Conservation (phyloP, 2,888 invertebrate genomes). For the Hymenopus coronatus region DNA sequence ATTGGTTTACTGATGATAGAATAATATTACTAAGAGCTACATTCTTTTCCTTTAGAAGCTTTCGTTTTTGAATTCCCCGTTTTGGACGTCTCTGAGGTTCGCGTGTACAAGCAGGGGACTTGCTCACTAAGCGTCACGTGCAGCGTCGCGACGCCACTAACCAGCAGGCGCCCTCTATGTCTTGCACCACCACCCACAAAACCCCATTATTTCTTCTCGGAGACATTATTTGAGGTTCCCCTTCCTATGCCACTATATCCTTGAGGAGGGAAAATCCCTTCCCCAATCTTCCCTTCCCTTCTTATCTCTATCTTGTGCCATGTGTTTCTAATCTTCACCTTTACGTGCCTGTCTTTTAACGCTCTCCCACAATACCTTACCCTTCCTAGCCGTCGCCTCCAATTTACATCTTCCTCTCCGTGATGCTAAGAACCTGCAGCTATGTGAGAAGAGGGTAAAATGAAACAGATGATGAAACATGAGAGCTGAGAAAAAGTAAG, state of each 20-base stretch:
- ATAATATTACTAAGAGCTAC: no score
- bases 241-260: neutral
- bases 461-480: neutral
- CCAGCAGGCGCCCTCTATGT: neutral
- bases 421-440: neutral
- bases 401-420: constrained; percentile 8
- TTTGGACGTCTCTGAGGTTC: neutral
- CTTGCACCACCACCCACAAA: neutral
- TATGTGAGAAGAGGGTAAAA: neutral
- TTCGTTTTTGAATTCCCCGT: neutral
- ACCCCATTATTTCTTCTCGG: constrained; percentile 16
- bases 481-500: neutral
- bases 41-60: no score
- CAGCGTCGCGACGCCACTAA: neutral
- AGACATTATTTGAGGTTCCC: constrained; percentile 15
- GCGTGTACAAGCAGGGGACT: neutral
- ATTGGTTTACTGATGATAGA: no score
- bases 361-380: neutral
- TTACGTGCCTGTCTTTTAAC: constrained; percentile 13
- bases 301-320: constrained; percentile 7
- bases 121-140: neutral
- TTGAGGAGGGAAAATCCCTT: neutral
- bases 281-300: neutral
- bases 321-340: constrained; percentile 22
- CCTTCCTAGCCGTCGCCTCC: neutral